phyloP scores from a whole-genome alignment of 2,113 vertebrate species.

The Seriola rivoliana region DNA sequence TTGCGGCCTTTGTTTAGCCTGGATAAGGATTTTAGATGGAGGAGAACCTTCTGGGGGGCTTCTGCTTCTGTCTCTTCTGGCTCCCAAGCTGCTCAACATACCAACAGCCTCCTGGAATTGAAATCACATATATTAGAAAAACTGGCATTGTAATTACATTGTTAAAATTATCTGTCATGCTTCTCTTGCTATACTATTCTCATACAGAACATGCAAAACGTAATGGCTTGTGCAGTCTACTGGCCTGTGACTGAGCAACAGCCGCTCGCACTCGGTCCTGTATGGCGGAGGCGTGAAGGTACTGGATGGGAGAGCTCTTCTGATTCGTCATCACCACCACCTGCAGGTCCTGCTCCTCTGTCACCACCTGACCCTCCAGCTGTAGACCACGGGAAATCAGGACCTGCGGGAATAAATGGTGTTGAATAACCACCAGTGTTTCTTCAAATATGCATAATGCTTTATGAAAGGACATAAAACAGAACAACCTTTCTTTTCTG shows the following conservation, averaged over 20 bases:
- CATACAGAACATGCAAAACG: background rate
- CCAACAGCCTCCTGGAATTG: slow-evolving; percentile 81
- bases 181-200: background rate
- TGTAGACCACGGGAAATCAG: slow-evolving; percentile 88
- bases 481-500: too few relatives aligned
- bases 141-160: background rate
- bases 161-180: background rate
- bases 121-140: slow-evolving; percentile 19
- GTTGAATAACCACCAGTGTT: background rate
- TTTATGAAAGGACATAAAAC: background rate
- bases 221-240: background rate
- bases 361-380: slow-evolving; percentile 88
- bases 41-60: slow-evolving; percentile 77
- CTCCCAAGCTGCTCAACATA: slow-evolving; percentile 84
- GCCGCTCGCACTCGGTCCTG: slow-evolving; percentile 85
- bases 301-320: slow-evolving; percentile 84
- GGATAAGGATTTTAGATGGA: slow-evolving; percentile 79
- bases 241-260: slow-evolving; percentile 88
- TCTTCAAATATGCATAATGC: background rate
- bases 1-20: slow-evolving; percentile 45
- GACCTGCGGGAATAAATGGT: slow-evolving; percentile 77
- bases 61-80: slow-evolving; percentile 79
- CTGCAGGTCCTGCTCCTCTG: slow-evolving; percentile 88
- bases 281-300: slow-evolving; percentile 81
- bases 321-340: slow-evolving; percentile 81